Conservation (phyloP, 2,888 invertebrate genomes). For the Rhaphigaster nebulosa region DNA sequence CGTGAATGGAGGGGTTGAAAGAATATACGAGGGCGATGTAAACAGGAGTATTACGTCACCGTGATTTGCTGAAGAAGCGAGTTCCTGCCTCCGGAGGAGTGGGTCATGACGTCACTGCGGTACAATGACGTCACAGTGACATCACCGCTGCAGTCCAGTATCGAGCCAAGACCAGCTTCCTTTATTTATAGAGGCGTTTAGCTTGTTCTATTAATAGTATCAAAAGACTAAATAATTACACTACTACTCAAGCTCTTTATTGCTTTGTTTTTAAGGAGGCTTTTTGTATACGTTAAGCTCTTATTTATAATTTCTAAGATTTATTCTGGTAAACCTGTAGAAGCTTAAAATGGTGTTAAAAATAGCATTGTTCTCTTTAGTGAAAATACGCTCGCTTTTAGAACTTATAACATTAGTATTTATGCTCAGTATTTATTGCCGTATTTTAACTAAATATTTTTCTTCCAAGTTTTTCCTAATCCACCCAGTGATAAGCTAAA, state of each 20-base stretch:
- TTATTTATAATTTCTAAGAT: constrained; percentile 28
- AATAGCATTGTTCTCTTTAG: constrained; percentile 14
- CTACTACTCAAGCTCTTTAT: constrained; percentile 28
- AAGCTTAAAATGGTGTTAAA: not conserved
- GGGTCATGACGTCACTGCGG: constrained; percentile 45
- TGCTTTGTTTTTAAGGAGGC: constrained; percentile 37
- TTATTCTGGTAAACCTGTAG: constrained; percentile 6
- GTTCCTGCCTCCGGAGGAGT: not conserved
- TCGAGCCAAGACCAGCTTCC: constrained; percentile 47
- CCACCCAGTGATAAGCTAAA: not conserved
- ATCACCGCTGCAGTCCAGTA: constrained; percentile 32
- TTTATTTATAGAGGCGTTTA: constrained; percentile 48
- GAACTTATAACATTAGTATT: not conserved
- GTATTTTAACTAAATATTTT: not conserved
- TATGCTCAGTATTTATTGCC: not conserved
- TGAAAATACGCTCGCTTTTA: constrained; percentile 1
- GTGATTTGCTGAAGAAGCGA: not conserved
- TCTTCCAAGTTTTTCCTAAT: not conserved
- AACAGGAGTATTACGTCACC: constrained; percentile 36
- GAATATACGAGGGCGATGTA: not conserved
- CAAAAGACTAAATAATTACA: constrained; percentile 35
- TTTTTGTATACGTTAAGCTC: not conserved
- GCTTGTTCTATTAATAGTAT: not conserved
- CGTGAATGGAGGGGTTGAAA: not conserved
- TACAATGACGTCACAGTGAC: constrained; percentile 45